A percentile compares a stretch with the other conserved stretches of the same genome.
These are phyloP conservation scores for Acronicta psi DNA, from an alignment of 2,888 invertebrate species.

Conservation along the genomic window DNA sequence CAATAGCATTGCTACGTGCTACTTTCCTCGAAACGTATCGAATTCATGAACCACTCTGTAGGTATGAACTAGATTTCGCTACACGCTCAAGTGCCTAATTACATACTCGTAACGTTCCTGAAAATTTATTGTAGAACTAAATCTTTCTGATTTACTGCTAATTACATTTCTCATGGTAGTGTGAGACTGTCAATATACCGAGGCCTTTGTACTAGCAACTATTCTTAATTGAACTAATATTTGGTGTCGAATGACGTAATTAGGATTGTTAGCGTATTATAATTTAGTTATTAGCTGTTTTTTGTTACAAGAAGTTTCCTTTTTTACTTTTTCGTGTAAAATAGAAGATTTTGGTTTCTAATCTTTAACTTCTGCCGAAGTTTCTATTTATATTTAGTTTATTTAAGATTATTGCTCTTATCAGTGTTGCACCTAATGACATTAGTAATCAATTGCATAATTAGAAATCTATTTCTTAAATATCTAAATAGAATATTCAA, in stretches of 20 bases:
- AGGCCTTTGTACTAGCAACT: conserved; percentile 19
- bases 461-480: no score
- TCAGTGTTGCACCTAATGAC: no score
- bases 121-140: conserved; percentile 55
- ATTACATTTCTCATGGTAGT: conserved; percentile 47
- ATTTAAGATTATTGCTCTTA: no score
- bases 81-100: conserved; percentile 42
- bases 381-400: no score
- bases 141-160: conserved; percentile 59
- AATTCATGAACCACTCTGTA: conserved; percentile 22
- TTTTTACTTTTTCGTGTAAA: no score
- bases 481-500: no score
- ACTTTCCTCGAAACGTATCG: conserved; percentile 37
- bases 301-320: no score
- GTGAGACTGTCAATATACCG: conserved; percentile 39
- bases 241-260: conserved; percentile 25
- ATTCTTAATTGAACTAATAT: conserved; percentile 31
- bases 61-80: conserved; percentile 40
- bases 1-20: conserved; percentile 47
- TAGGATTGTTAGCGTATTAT: conserved; percentile 8
- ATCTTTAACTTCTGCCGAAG: background rate
- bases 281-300: no score
- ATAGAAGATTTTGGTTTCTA: conserved; percentile 1
- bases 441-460: no score
- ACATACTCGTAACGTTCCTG: conserved; percentile 46